These are phyloP conservation scores for Sebastes steindachneri DNA, from an alignment of 2,797 vertebrate species.

Conservation along the genomic window DNA sequence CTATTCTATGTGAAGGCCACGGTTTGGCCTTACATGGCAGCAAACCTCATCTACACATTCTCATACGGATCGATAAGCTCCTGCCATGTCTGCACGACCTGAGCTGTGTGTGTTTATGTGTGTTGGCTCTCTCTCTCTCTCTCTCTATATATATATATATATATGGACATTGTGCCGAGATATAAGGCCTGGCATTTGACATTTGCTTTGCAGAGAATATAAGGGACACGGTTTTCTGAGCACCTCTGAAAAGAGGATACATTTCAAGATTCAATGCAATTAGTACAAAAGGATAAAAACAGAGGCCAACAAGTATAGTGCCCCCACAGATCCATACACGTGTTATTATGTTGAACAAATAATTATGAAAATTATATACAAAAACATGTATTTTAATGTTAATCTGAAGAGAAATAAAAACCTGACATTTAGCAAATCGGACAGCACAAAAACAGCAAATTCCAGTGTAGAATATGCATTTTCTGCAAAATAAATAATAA, in stretches of 20 bases:
- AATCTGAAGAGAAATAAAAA: no score
- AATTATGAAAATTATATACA: no score
- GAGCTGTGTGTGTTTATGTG: slow-evolving; percentile 64
- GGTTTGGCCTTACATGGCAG: slow-evolving; percentile 67
- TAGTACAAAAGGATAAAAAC: slow-evolving; percentile 24
- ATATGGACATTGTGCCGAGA: slow-evolving; percentile 65
- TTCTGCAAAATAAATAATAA: no score
- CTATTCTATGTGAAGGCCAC: slow-evolving; percentile 25
- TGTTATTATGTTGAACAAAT: no score
- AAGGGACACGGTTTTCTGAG: slow-evolving; percentile 22
- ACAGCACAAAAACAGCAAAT: no score
- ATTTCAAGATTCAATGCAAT: slow-evolving; percentile 51
- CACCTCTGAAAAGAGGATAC: slow-evolving; percentile 23
- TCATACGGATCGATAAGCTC: slow-evolving; percentile 86
- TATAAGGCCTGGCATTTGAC: slow-evolving; percentile 53
- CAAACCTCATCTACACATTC: slow-evolving; percentile 86
- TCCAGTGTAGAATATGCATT: no score
- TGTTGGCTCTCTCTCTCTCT: slow-evolving; percentile 46
- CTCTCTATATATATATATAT: no score
- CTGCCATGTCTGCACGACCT: slow-evolving; percentile 76
- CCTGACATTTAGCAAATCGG: no score
- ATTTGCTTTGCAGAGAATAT: slow-evolving; percentile 68
- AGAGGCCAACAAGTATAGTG: neutral
- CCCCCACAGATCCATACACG: neutral
- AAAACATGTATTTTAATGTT: no score